phyloP scores from a whole-genome alignment of 2,797 vertebrate genomes.

The Epinephelus malabaricus region DNA sequence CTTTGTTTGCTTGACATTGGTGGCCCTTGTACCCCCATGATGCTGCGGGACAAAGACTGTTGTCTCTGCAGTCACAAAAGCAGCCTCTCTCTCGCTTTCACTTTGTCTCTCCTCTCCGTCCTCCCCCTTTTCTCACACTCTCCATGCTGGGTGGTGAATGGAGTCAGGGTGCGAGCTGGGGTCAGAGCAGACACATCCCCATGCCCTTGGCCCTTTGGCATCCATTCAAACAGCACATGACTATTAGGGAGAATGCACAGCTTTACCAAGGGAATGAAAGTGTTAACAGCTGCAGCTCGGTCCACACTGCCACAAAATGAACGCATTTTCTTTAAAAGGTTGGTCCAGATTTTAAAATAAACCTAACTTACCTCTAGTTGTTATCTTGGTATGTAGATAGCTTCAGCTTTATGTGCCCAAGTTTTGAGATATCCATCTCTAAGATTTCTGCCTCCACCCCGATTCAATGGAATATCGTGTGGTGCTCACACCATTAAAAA shows the following conservation, averaged over 20 bases:
- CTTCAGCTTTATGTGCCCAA: background rate
- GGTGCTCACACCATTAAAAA: background rate
- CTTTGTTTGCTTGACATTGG: constrained; percentile 89
- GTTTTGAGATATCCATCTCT: background rate
- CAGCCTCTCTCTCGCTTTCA: constrained; percentile 78
- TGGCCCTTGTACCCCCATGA: constrained; percentile 85
- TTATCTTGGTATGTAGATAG: background rate
- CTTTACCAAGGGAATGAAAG: constrained; percentile 34
- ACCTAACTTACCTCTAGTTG: background rate
- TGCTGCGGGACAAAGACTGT: constrained; percentile 85
- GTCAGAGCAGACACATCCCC: constrained; percentile 73
- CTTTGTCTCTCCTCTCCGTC: constrained; percentile 67
- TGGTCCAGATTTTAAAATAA: background rate
- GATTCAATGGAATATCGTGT: background rate
- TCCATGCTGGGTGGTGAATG: constrained; percentile 75
- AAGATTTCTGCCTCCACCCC: background rate
- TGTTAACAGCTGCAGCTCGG: constrained; percentile 36
- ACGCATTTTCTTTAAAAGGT: background rate
- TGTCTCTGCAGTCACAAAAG: constrained; percentile 88
- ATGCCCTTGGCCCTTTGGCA: constrained; percentile 70
- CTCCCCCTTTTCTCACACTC: constrained; percentile 86
- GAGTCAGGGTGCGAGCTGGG: constrained; percentile 78
- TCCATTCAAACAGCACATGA: constrained; percentile 75
- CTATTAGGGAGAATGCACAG: constrained; percentile 39
- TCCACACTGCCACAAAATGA: background rate